Percentiles rank a stretch among this genome's conserved stretches.
Evolutionary conservation across 1,140 invertebrate species (phyloP).

Genomic region (Adelges cooleyi): DNA sequence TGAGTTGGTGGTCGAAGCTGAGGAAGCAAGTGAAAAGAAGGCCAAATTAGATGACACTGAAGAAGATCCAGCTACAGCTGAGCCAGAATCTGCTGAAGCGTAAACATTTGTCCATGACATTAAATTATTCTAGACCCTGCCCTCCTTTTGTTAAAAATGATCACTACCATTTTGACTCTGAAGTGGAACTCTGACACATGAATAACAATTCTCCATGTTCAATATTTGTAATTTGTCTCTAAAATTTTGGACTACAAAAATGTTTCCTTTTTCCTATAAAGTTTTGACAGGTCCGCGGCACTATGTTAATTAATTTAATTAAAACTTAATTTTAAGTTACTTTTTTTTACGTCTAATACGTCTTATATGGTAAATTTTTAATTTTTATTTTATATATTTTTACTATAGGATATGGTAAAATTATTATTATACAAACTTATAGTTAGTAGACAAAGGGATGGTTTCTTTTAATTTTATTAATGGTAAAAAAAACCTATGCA

Average conservation of each 20-base stretch:
- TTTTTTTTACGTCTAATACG: conserved; percentile 19
- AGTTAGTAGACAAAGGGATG: conserved; percentile 25
- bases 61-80: conserved; percentile 23
- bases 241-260: conserved; percentile 1
- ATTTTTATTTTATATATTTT: conserved; percentile 25
- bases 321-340: conserved; percentile 22
- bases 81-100: conserved; percentile 21
- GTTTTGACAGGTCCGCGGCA: conserved; percentile 7
- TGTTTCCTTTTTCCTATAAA: conserved; percentile 6
- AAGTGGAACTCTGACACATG: conserved; percentile 15
- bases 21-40: conserved; percentile 3
- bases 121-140: conserved; percentile 26
- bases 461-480: conserved; percentile 28
- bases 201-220: conserved; percentile 11
- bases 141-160: conserved; percentile 11
- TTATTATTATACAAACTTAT: conserved; percentile 19
- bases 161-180: conserved; percentile 13
- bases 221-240: neutral
- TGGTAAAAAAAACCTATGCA: neutral
- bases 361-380: neutral
- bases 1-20: neutral
- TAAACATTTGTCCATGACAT: conserved; percentile 20
- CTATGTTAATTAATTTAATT: conserved; percentile 23
- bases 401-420: conserved; percentile 23
- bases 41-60: conserved; percentile 15